Percentiles rank a stretch among this genome's conserved stretches.
phyloP scores from a whole-genome alignment of 2,797 vertebrate genomes.

The Psittacula derbiana region DNA sequence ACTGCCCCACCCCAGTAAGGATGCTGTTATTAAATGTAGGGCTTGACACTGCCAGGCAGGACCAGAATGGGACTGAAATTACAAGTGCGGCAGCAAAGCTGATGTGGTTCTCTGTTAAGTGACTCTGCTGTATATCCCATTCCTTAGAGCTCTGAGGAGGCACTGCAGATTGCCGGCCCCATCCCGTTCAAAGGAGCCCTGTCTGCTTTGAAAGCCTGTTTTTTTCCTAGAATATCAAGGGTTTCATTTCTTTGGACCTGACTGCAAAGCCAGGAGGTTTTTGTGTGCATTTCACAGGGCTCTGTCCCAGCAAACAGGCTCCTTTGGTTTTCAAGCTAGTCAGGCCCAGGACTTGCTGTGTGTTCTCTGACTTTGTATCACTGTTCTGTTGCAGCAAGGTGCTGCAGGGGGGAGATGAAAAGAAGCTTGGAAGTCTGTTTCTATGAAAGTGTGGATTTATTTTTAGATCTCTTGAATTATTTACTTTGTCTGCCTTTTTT shows the following conservation, averaged over 20 bases:
- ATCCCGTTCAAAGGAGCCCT: not conserved
- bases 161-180: not conserved
- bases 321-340: not conserved
- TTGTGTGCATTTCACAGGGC: not conserved
- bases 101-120: not conserved
- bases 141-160: not conserved
- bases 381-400: not conserved
- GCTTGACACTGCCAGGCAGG: not conserved
- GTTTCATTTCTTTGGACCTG: not conserved
- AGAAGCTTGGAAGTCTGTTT: conserved; percentile 34
- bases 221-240: not conserved
- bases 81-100: not conserved
- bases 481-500: conserved; percentile 35
- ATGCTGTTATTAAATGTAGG: not conserved
- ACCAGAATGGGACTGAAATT: not conserved
- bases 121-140: not conserved
- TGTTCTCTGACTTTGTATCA: not conserved
- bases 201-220: not conserved
- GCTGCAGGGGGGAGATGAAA: conserved; percentile 34
- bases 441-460: conserved; percentile 19
- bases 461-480: conserved; percentile 60
- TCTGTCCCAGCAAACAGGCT: not conserved
- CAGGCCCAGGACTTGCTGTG: not conserved
- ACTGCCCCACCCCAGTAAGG: not conserved
- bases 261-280: not conserved